These are phyloP conservation scores for Tanypteryx hageni DNA, from an alignment of 2,888 invertebrate genomes.

Conservation along the genomic window DNA sequence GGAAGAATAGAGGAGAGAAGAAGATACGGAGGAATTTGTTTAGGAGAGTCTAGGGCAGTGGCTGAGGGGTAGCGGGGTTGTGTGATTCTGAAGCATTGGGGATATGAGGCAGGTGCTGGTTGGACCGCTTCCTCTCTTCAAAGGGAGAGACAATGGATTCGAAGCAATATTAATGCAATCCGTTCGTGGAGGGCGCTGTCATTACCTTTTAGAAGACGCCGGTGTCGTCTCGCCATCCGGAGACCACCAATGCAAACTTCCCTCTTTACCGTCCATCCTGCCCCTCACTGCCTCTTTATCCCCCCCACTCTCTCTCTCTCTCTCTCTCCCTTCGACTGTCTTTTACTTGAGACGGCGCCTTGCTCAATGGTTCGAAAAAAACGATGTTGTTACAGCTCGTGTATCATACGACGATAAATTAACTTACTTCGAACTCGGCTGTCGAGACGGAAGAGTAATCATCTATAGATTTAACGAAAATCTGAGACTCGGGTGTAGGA, in stretches of 20 bases:
- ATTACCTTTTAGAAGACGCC: constrained; percentile 55
- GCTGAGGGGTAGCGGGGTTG: background rate
- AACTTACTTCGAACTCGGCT: too few species aligned
- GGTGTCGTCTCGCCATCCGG: background rate
- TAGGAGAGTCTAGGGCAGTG: background rate
- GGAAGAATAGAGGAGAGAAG: background rate
- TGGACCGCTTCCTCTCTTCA: background rate
- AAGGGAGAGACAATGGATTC: constrained; percentile 53
- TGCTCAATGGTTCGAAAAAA: too few species aligned
- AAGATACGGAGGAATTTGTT: background rate
- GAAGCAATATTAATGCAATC: constrained; percentile 62
- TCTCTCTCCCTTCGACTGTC: background rate
- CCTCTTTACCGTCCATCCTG: background rate
- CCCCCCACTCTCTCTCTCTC: background rate
- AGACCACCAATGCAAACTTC: constrained; percentile 60
- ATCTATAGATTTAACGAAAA: too few species aligned
- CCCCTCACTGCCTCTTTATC: too few species aligned
- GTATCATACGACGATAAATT: too few species aligned
- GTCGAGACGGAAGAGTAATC: too few species aligned
- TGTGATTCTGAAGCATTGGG: background rate
- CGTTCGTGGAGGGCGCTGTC: constrained; percentile 50
- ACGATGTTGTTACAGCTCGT: too few species aligned
- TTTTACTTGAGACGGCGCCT: background rate
- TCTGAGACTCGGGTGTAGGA: too few species aligned
- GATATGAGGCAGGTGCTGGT: background rate